Evolutionary conservation across 2,113 vertebrate genomes (phyloP), one percentile per base, ranked within the genome.

Genomic region (Lonchura striata): DNA sequence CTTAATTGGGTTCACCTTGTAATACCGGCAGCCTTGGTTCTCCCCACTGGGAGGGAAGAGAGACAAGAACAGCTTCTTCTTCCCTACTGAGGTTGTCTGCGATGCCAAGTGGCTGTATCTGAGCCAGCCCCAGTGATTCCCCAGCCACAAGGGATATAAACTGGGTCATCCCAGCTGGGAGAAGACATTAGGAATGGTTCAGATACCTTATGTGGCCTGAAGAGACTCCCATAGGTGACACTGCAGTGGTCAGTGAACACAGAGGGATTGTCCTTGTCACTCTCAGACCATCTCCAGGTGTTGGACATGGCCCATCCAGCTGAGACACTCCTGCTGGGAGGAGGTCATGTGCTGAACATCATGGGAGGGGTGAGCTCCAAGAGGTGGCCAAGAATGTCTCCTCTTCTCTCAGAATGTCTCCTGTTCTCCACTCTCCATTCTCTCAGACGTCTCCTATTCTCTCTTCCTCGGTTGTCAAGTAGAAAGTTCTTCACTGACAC

Each of bases 161-260:
- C 19, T 11, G 71, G 50, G 18, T 37, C 41, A 72, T 41, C 22
- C 23, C 46, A 77, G 20, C 17, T 44, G 28, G 25, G n/a, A 79
- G 41, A 60, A 64, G 44, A 30, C 20, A 18, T 10, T 1, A 4
- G 61, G 12, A 15, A 2, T 31, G 10, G 33, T 85, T 82, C 6
- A 3, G 39, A 22, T 25, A 16, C 52, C 39, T 71, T 22, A 23
- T 0, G 0, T 53, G 13, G 19, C 64, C 49, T 70, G 63, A 82
- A 42, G 20, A 10, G 69, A 9, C 46, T 82, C 70, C 41, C 37
- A 19, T 3, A 22, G 42, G 7, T 56, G 44, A 19, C 15, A 23
- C 9, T 69, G 41, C 24, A 1, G 2, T 0, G 6, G 20, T 41
- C 39, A 63, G 46, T 15, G 27, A 9, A 53, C 49, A 27, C 0